Conservation (phyloP, 2,888 invertebrate genomes). For the Tetragonisca angustula region DNA sequence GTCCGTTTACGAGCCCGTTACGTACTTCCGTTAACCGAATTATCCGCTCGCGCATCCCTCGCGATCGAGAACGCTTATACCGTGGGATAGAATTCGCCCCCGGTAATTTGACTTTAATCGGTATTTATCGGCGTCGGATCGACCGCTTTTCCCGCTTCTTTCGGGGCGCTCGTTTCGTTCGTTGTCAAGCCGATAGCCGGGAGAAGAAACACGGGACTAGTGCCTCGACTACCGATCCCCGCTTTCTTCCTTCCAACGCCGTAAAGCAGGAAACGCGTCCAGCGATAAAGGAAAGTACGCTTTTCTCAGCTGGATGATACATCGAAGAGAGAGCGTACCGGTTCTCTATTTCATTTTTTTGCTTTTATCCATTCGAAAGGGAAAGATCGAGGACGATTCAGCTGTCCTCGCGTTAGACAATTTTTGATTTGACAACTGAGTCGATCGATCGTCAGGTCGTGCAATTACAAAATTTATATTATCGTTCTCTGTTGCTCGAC, state of each 20-base stretch:
- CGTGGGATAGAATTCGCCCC: conserved; percentile 5
- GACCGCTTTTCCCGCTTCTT: conserved; percentile 13
- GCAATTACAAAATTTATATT: too few species aligned
- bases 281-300: not conserved
- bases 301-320: not conserved
- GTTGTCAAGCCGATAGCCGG: conserved; percentile 25
- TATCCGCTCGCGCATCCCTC: conserved; percentile 34
- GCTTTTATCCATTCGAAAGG: not conserved
- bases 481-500: too few species aligned
- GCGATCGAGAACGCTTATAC: conserved; percentile 17
- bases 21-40: conserved; percentile 70
- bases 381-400: not conserved
- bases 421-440: too few species aligned
- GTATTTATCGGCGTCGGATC: conserved; percentile 40
- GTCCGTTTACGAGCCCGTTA: conserved; percentile 75
- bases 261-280: not conserved
- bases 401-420: too few species aligned
- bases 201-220: not conserved
- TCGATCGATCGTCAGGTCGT: too few species aligned
- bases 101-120: conserved; percentile 49
- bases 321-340: not conserved
- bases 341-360: not conserved
- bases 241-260: not conserved
- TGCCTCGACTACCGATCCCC: not conserved
- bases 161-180: conserved; percentile 34